Conservation (phyloP, 2,888 invertebrate species). For the Agrotis ipsilon region DNA sequence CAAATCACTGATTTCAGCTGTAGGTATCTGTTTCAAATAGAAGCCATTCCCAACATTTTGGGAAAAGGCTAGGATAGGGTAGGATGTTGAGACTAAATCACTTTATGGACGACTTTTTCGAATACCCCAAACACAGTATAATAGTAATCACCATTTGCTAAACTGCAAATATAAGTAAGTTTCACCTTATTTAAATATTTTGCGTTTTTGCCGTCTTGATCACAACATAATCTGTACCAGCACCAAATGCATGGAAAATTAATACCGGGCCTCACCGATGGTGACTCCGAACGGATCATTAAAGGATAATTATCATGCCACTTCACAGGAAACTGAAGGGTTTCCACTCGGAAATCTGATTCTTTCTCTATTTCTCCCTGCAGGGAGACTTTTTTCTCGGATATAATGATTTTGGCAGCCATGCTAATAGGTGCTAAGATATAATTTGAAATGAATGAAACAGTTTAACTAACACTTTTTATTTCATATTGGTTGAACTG, state of each 20-base stretch:
- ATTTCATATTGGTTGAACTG: not conserved
- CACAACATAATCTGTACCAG: conserved; percentile 72
- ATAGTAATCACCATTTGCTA: too few species aligned
- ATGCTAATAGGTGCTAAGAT: conserved; percentile 43
- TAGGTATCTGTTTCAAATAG: too few species aligned
- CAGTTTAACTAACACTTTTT: not conserved
- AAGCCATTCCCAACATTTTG: too few species aligned
- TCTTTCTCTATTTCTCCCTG: conserved; percentile 78
- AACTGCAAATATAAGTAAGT: too few species aligned
- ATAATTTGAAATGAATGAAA: conserved; percentile 37
- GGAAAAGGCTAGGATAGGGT: too few species aligned
- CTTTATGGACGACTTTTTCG: too few species aligned
- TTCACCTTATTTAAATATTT: not conserved
- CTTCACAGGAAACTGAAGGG: conserved; percentile 85
- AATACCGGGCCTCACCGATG: conserved; percentile 84
- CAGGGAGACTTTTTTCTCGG: conserved; percentile 73
- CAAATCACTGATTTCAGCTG: too few species aligned
- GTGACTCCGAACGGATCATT: conserved; percentile 86
- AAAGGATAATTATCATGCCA: conserved; percentile 88
- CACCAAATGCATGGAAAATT: conserved; percentile 84
- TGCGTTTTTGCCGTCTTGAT: not conserved
- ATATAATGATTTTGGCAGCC: conserved; percentile 35
- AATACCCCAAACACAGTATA: too few species aligned
- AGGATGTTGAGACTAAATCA: too few species aligned
- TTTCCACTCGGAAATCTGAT: conserved; percentile 87